A percentile compares a stretch with the other conserved stretches of the same genome.
These are phyloP conservation scores for Trachelus troglodyta DNA, from an alignment of 2,888 invertebrate genomes.

Conservation along the genomic window DNA sequence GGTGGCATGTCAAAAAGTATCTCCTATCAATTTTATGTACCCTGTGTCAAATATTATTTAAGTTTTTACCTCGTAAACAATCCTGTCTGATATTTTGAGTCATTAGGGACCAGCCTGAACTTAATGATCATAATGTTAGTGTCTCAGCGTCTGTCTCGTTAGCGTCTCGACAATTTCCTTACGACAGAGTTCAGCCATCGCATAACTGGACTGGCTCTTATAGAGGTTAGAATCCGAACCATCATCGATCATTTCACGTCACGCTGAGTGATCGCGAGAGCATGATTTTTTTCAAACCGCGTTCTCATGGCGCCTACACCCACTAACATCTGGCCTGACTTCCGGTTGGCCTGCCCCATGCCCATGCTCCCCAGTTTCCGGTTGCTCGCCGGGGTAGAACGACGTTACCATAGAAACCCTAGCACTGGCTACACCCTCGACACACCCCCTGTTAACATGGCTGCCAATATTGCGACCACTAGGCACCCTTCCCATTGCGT, in stretches of 20 bases:
- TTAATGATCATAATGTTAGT: too few species aligned
- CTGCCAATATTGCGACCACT: constrained; percentile 32
- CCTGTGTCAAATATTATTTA: not conserved
- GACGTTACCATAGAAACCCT: constrained; percentile 54
- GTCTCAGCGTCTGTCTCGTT: too few species aligned
- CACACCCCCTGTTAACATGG: constrained; percentile 54
- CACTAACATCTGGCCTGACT: constrained; percentile 6
- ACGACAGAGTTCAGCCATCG: not conserved
- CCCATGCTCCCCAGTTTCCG: not conserved
- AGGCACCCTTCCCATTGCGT: not conserved
- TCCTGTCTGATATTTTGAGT: not conserved
- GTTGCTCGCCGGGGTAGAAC: constrained; percentile 41
- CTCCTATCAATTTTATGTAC: not conserved
- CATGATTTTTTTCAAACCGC: constrained; percentile 33
- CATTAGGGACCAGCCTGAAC: not conserved
- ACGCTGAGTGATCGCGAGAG: constrained; percentile 41
- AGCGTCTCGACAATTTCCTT: not conserved
- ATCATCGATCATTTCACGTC: constrained; percentile 47
- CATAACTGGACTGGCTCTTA: not conserved
- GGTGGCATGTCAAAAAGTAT: not conserved
- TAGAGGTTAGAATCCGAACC: not conserved
- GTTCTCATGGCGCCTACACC: constrained; percentile 4
- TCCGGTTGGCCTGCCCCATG: constrained; percentile 19
- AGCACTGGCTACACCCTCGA: constrained; percentile 46
- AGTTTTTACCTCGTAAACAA: not conserved